Conservation (phyloP, 2,888 invertebrate species). For the Germaria angustata region DNA sequence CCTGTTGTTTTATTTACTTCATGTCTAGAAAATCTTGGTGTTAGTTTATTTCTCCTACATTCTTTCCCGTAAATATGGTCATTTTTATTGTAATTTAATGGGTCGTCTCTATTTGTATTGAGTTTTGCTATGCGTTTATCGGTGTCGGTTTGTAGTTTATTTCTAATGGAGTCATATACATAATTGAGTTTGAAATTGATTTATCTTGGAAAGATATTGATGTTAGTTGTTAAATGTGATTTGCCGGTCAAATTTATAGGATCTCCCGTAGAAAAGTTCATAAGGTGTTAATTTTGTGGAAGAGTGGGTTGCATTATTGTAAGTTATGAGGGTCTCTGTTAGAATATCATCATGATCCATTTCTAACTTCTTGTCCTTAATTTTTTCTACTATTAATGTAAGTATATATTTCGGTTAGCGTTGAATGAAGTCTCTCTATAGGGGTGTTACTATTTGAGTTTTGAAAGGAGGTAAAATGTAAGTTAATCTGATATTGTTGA, state of each 20-base stretch:
- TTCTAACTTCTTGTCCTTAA: background rate
- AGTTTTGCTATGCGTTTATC: background rate
- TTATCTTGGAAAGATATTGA: background rate
- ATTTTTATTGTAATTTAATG: background rate
- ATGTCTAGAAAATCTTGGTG: slow-evolving; percentile 31
- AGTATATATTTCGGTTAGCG: background rate
- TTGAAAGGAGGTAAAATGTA: background rate
- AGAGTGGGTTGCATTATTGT: background rate
- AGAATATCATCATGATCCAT: background rate
- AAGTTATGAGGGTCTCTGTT: background rate
- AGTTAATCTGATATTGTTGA: slow-evolving; percentile 6
- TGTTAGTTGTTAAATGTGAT: background rate
- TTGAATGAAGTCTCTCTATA: background rate
- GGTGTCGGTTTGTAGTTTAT: background rate
- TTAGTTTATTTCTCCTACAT: slow-evolving; percentile 25
- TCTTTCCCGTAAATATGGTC: background rate
- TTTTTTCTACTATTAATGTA: slow-evolving; percentile 7
- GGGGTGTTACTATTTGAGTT: background rate
- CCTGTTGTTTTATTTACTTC: slow-evolving; percentile 24
- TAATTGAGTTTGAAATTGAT: slow-evolving; percentile 4
- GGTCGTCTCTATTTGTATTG: background rate
- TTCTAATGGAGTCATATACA: background rate
- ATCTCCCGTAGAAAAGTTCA: slow-evolving; percentile 7
- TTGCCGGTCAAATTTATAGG: background rate
- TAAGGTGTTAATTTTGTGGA: slow-evolving; percentile 3